Conservation (phyloP, 1,140 invertebrate genomes). For the Bombus picipes region DNA sequence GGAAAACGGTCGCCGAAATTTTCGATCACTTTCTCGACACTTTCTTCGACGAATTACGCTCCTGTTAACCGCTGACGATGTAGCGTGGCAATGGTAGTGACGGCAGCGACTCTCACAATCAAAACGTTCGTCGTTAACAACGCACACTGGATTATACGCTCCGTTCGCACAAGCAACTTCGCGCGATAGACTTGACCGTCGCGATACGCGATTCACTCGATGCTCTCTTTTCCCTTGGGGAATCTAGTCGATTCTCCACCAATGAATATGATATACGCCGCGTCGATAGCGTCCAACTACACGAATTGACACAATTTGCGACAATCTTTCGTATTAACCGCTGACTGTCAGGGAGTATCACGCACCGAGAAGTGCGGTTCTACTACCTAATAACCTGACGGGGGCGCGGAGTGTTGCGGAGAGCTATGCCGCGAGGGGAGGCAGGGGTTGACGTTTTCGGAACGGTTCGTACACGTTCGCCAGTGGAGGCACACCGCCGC, state of each 20-base stretch:
- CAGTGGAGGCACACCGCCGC: constrained; percentile 58
- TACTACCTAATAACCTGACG: constrained; percentile 64
- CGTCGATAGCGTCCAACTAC: constrained; percentile 24
- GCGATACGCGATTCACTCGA: constrained; percentile 29
- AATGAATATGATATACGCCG: constrained; percentile 1
- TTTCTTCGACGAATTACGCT: neutral
- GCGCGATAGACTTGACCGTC: constrained; percentile 16
- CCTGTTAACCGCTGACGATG: constrained; percentile 35
- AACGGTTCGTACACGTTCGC: constrained; percentile 69
- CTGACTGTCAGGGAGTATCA: constrained; percentile 42
- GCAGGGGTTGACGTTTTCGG: constrained; percentile 70
- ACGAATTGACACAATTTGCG: constrained; percentile 43
- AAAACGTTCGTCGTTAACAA: constrained; percentile 27
- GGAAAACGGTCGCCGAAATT: neutral
- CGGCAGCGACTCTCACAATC: constrained; percentile 20
- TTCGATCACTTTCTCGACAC: constrained; percentile 34
- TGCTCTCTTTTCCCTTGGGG: neutral
- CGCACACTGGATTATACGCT: constrained; percentile 32
- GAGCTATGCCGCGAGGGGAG: constrained; percentile 48
- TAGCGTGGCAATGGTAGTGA: constrained; percentile 12
- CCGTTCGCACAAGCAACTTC: constrained; percentile 33
- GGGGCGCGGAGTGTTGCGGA: constrained; percentile 55
- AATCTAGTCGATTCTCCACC: constrained; percentile 15
- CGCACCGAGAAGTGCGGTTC: constrained; percentile 55
- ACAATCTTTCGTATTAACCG: constrained; percentile 38